A percentile compares a stretch with the other conserved stretches of the same genome.
These are phyloP conservation scores for Sapajus apella DNA, from an alignment of 2,113 vertebrate species.

Conservation along the genomic window DNA sequence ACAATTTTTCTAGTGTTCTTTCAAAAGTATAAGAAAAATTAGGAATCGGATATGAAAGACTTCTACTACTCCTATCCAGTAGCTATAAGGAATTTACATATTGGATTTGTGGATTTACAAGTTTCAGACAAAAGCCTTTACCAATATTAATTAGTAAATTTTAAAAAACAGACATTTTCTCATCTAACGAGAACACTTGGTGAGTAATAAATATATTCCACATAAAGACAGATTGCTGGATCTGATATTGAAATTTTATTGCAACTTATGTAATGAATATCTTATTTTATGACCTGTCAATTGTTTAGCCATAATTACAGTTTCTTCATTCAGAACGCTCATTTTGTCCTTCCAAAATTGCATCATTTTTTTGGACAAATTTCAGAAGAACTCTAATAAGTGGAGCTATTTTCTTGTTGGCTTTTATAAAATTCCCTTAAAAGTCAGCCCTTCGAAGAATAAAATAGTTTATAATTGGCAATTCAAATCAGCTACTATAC, in stretches of 20 bases:
- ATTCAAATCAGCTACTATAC: background rate
- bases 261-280: constrained; percentile 28
- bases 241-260: constrained; percentile 52
- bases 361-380: background rate
- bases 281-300: constrained; percentile 47
- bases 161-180: background rate
- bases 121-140: background rate
- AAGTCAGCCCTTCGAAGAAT: background rate
- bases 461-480: constrained; percentile 8
- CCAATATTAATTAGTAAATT: background rate
- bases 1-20: background rate
- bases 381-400: constrained; percentile 29
- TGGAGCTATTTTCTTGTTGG: background rate
- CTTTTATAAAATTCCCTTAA: background rate
- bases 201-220: constrained; percentile 1
- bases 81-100: background rate
- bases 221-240: constrained; percentile 8
- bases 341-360: constrained; percentile 27
- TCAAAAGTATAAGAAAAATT: background rate
- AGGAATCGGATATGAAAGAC: background rate
- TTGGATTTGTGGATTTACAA: background rate
- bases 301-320: constrained; percentile 33
- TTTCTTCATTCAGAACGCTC: background rate
- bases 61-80: background rate
- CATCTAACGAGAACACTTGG: constrained; percentile 10